Base-by-base conservation (phyloP, 2,113 vertebrate genomes). In the Eulacestoma nigropectus region DNA sequence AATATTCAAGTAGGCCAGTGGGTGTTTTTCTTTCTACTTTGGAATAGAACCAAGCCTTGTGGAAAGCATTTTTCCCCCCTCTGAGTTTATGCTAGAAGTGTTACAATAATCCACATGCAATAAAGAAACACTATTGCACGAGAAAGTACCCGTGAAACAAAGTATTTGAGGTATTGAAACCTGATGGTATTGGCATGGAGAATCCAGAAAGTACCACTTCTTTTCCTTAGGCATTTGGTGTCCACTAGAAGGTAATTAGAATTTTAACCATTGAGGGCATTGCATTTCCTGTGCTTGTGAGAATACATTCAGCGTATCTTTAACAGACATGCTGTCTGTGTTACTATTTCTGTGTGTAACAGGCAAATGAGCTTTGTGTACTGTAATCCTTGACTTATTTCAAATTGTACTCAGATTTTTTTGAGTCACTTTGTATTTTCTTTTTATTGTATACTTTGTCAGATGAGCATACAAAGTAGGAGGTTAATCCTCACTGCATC, bases 31-130 rank as follows among this genome's bases (percentile, higher is more conserved):
- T 92, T 80, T 80, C 56, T 59, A 1, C 32, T 87, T 92, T 95
- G 94, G 93, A 89, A 50, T 19, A 74, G 42, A 81, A 84, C 52
- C 83, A 93, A 83, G 25, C 72, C 84, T 86, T 96, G 76, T 75
- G 77, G 83, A 94, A 94, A 84, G 30, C 63, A 37, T 79, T 94
- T 83, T 26, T 12, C 3, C 47, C 50, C 16, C 2, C 33, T 62
- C 50, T 32, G 46, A 86, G 60, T 87, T 92, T 78, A 81, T 87
- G 73, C 73, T 92, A 64, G 72, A 92, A 96, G 76, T 78, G 68
- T 95, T 95, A 78, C 22, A 72, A 32, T 67, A 78, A 90, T 60
- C 65, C 14, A 17, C 32, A 32, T 49, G 56, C 56, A 82, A 47
- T 46, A 82, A 92, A 73, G 79, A 89, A 89, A 70, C 10, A 7